Base-by-base conservation (phyloP, 2,797 vertebrate species). In the Nasua narica region DNA sequence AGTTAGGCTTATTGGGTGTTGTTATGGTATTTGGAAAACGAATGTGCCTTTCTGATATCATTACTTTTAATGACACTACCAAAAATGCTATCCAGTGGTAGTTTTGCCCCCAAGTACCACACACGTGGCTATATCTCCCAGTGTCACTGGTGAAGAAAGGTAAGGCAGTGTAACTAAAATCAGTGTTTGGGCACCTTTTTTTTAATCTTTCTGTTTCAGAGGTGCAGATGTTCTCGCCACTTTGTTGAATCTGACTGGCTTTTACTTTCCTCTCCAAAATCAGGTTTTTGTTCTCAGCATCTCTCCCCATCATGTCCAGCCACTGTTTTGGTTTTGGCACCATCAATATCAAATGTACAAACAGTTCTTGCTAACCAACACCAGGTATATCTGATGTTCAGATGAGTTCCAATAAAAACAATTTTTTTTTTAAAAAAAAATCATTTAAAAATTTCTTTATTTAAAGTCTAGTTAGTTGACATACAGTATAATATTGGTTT, bases 351-450 rank as follows among this genome's bases (percentile, higher is more conserved):
- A 99, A 99, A 99, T 99, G 99, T 99, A 99, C 99, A 99, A 99
- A 99, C 98, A 98, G 99, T 99, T 99, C 99, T 99, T 99, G 99
- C 99, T 99, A 98, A 99, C 99, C 99, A 99, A 98, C 99, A 99
- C 99, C 99, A 99, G 99, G 98, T 99, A 99, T 99, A 99, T 99
- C 99, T 99, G 99, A 99, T 99, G 99, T 99, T 99, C 99, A 99
- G 99, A 99, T 99, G 98, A 99, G 99, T 99, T 99, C 99, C 99
- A 99, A 99, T 99, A 99, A 99, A 98, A 99, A 98, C 94, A 98
- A 97, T 98, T 98, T 98, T 98, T 99, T 98, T 99, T 99, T 99
- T 98, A 97, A 98, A 98, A 98, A 95, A 67, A 32, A 76, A 14
- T 37, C 37, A 72, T 43, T 72, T 27, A 15, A 15, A 2, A 29